Evolutionary conservation across 2,797 vertebrate genomes (phyloP).

Genomic region (Tokudaia muenninki): DNA sequence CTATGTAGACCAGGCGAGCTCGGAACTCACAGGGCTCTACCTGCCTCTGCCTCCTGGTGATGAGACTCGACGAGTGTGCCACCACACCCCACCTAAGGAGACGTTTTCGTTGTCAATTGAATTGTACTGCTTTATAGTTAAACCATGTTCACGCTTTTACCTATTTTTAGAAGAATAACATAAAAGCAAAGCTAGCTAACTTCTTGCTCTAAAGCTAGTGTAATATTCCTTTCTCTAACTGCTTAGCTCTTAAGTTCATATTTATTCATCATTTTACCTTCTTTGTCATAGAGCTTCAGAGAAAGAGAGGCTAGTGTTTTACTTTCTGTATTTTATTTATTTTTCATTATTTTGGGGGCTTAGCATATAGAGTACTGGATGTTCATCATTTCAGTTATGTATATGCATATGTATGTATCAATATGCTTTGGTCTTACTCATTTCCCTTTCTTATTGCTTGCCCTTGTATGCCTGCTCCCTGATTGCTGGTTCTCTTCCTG

Average conservation of each 20-base stretch:
- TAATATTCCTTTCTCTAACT: constrained; percentile 55
- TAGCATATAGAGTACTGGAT: not conserved
- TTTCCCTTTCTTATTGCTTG: not conserved
- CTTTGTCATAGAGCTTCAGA: not conserved
- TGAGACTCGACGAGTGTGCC: no score
- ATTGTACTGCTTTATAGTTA: constrained; percentile 54
- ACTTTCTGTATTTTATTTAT: not conserved
- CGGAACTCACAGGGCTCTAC: not conserved
- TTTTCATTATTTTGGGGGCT: not conserved
- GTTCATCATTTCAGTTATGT: not conserved
- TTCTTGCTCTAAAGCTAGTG: not conserved
- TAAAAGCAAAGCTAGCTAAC: constrained; percentile 28
- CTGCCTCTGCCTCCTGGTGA: not conserved
- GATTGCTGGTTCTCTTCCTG: not conserved
- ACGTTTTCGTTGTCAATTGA: constrained; percentile 21
- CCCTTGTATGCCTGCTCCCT: not conserved
- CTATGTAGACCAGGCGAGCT: not conserved
- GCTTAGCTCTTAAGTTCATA: constrained; percentile 32
- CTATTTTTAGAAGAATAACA: constrained; percentile 2
- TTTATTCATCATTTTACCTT: not conserved
- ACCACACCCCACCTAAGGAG: not conserved
- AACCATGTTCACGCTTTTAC: not conserved
- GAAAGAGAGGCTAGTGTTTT: constrained; percentile 1
- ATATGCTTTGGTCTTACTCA: not conserved
- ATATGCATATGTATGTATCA: not conserved